Conservation (phyloP, 2,888 invertebrate species). For the Laothoe populi region DNA sequence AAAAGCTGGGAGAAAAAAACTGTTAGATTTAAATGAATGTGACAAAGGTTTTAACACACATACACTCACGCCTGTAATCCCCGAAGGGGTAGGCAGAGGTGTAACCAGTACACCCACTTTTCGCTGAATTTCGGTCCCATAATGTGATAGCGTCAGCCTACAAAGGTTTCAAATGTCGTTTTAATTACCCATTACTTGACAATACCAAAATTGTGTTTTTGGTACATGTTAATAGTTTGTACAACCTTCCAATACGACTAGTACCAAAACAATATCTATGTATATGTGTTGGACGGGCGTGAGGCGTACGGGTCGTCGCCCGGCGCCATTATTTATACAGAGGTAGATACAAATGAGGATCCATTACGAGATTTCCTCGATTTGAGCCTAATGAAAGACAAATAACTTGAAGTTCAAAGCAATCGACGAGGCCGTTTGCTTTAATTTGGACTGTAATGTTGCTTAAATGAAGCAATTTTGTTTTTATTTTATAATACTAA, state of each 20-base stretch:
- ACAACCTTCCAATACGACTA: conserved; percentile 23
- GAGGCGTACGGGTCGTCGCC: conserved; percentile 58
- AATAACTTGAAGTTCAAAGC: conserved; percentile 73
- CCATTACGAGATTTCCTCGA: conserved; percentile 77
- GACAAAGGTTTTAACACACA: too few species aligned
- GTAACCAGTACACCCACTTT: too few species aligned
- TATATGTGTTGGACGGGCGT: conserved; percentile 64
- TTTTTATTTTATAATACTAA: conserved; percentile 9
- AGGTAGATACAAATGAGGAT: conserved; percentile 76
- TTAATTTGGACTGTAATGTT: conserved; percentile 64
- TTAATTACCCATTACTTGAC: too few species aligned
- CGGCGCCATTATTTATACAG: conserved; percentile 71
- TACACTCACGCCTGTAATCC: too few species aligned
- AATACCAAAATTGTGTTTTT: background rate
- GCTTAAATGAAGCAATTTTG: conserved; percentile 28
- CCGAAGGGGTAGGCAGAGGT: too few species aligned
- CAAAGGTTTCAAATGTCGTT: too few species aligned
- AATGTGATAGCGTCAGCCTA: too few species aligned
- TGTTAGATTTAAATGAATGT: too few species aligned
- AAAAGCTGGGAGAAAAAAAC: too few species aligned
- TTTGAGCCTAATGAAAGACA: conserved; percentile 77
- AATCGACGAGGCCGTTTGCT: conserved; percentile 68
- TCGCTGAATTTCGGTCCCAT: too few species aligned
- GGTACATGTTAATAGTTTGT: background rate
- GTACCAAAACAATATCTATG: conserved; percentile 61